These are phyloP conservation scores for Itoplectis maculator DNA, from an alignment of 2,888 invertebrate genomes.

Conservation along the genomic window DNA sequence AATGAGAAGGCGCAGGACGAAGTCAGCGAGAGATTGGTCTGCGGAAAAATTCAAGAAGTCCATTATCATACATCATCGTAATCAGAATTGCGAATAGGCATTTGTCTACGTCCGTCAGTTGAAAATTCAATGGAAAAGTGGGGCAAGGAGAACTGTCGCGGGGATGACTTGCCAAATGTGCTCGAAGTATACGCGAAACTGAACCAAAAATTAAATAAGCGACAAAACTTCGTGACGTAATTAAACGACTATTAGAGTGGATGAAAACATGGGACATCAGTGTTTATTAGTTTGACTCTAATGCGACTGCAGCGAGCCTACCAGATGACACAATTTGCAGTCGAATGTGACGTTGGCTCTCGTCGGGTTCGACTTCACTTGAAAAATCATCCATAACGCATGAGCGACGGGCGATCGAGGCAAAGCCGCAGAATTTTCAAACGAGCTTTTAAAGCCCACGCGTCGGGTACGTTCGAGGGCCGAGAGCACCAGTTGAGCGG, in stretches of 20 bases:
- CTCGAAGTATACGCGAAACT: not conserved
- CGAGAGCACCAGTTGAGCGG: constrained; percentile 8
- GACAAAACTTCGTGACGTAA: not conserved
- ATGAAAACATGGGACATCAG: not conserved
- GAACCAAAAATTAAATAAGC: not conserved
- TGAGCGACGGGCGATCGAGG: constrained; percentile 47
- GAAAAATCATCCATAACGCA: constrained; percentile 70
- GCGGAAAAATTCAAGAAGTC: constrained; percentile 56
- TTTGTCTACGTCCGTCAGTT: constrained; percentile 56
- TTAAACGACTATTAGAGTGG: constrained; percentile 9
- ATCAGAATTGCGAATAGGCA: constrained; percentile 51
- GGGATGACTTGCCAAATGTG: constrained; percentile 6
- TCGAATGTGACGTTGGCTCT: constrained; percentile 14
- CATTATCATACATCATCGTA: constrained; percentile 61
- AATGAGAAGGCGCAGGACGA: not conserved
- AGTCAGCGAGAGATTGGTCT: not conserved
- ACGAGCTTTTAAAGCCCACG: constrained; percentile 68
- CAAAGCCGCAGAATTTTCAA: constrained; percentile 62
- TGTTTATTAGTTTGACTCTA: not conserved
- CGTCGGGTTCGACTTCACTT: constrained; percentile 51
- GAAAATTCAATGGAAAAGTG: constrained; percentile 33
- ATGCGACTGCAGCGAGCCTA: not conserved
- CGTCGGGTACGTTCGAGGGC: not conserved
- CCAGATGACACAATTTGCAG: constrained; percentile 23
- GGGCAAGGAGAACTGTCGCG: constrained; percentile 6